Base-by-base conservation (phyloP, 2,797 vertebrate genomes). In the Argyrosomus regius region DNA sequence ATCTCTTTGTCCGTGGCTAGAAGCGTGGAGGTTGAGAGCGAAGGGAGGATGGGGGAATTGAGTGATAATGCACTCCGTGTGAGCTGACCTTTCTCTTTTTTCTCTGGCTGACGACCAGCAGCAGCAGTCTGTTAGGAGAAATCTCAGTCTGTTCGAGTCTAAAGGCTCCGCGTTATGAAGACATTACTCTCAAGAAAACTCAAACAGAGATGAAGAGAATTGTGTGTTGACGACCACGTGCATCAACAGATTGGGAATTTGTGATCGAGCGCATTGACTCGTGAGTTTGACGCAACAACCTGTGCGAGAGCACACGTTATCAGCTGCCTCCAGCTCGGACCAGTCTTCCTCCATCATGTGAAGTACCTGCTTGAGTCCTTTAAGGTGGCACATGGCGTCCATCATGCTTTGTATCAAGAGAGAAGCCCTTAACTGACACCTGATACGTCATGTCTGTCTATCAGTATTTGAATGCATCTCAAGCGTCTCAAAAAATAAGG, bases 41-140 rank as follows among this genome's bases (percentile, higher is more conserved):
- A 22, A 61, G 31, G 35, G 73, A 41, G 39, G 63, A 68, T 0
- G 22, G 39, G 22, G 73, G 80, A 80, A 82, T 52, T 73, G 75
- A 84, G 59, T 50, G 73, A 87, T 88, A 63, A 86, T 78, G 31
- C 45, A 3, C 57, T 84, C 53, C 6, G 1, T 17, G 69, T 56
- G 7, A 54, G 71, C 67, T 90, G 90, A 93, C 87, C 89, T 89
- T 90, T 89, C 65, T 70, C 31, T 66, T 62, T 62, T 66, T 52
- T 70, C 45, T 52, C 61, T 20, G 59, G 28, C 74, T 86, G 83
- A 74, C 67, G 31, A 59, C 71, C 67, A 73, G 77, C 77, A 67
- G 78, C 26, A 77, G 57, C 28, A 45, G 62, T 81, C 84, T 66
- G 76, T 88, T 82, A 78, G 80, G 60, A 75, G 70, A 49, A 80